Evolutionary conservation across 2,113 vertebrate species (phyloP).

Genomic region (Trichomycterus rosablanca): DNA sequence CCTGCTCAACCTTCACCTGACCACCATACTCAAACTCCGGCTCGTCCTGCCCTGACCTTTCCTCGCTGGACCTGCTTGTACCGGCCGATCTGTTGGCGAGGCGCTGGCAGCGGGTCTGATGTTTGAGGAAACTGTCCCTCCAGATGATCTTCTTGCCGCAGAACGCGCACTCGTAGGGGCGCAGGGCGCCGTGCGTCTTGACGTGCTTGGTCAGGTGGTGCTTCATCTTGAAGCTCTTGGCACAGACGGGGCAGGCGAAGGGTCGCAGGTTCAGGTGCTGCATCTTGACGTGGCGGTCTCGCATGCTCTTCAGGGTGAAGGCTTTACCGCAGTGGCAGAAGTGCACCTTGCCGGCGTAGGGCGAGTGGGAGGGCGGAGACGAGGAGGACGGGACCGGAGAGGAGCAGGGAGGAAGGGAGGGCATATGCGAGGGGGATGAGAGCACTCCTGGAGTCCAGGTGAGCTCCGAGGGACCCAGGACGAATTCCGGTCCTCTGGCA

Average conservation of each 20-base stretch:
- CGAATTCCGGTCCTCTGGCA: conserved; percentile 42
- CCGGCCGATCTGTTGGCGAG: conserved; percentile 51
- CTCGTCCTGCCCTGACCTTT: conserved; percentile 25
- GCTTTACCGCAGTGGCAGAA: conserved; percentile 92
- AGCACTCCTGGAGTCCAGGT: conserved; percentile 53
- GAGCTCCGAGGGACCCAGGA: conserved; percentile 47
- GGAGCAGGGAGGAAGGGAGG: conserved; percentile 61
- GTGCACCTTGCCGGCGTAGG: conserved; percentile 76
- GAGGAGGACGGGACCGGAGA: conserved; percentile 57
- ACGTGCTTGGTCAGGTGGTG: conserved; percentile 94
- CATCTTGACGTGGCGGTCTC: conserved; percentile 92
- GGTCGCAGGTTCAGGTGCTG: conserved; percentile 92
- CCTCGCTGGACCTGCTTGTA: conserved; percentile 41
- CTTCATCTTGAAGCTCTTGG: conserved; percentile 96
- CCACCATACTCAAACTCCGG: conserved; percentile 25
- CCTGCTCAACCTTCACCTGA: conserved; percentile 28
- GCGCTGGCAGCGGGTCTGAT: conserved; percentile 84
- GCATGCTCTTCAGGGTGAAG: conserved; percentile 90
- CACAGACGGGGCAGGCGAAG: conserved; percentile 86
- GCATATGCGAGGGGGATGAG: conserved; percentile 47
- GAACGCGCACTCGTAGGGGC: conserved; percentile 81
- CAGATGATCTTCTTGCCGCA: conserved; percentile 94
- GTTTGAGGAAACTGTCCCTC: conserved; percentile 90
- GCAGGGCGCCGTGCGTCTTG: conserved; percentile 91
- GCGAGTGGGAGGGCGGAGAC: conserved; percentile 44